phyloP scores from a whole-genome alignment of 1,140 invertebrate species.

The Parasteatoda tepidariorum region DNA sequence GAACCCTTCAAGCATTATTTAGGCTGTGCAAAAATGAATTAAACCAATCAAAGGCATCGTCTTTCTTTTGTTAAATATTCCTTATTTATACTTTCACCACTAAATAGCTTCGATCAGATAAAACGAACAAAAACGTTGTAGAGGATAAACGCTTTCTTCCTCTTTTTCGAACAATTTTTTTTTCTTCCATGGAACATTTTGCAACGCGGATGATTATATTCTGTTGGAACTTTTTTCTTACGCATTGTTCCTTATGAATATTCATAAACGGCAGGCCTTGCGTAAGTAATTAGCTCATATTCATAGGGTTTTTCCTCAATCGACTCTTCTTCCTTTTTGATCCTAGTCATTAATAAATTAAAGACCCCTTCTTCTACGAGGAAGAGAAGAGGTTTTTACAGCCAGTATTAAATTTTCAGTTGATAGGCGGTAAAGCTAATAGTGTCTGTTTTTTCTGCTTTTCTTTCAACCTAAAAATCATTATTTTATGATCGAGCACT shows the following conservation, averaged over 20 bases:
- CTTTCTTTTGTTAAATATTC: conserved; percentile 34
- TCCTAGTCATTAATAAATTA: conserved; percentile 60
- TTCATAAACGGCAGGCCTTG: conserved; percentile 47
- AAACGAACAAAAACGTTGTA: conserved; percentile 48
- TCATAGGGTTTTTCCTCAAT: conserved; percentile 53
- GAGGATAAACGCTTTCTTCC: conserved; percentile 50
- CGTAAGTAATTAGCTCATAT: conserved; percentile 60
- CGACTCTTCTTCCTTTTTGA: conserved; percentile 48
- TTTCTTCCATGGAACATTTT: conserved; percentile 2
- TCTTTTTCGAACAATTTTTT: not conserved
- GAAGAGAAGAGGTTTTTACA: conserved; percentile 49
- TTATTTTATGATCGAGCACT: conserved; percentile 49
- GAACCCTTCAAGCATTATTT: not conserved
- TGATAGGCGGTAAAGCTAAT: conserved; percentile 46
- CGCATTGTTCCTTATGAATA: conserved; percentile 49
- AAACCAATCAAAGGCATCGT: conserved; percentile 22
- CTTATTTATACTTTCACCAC: not conserved
- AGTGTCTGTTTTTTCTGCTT: conserved; percentile 28
- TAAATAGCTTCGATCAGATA: conserved; percentile 56
- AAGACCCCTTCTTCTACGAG: conserved; percentile 16
- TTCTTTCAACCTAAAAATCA: conserved; percentile 34
- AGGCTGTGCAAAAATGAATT: conserved; percentile 39
- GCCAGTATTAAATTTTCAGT: conserved; percentile 54
- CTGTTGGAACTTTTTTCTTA: conserved; percentile 36
- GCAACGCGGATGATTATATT: conserved; percentile 48